Base-by-base conservation (phyloP, 2,888 invertebrate genomes). In the Auanema sp. region DNA sequence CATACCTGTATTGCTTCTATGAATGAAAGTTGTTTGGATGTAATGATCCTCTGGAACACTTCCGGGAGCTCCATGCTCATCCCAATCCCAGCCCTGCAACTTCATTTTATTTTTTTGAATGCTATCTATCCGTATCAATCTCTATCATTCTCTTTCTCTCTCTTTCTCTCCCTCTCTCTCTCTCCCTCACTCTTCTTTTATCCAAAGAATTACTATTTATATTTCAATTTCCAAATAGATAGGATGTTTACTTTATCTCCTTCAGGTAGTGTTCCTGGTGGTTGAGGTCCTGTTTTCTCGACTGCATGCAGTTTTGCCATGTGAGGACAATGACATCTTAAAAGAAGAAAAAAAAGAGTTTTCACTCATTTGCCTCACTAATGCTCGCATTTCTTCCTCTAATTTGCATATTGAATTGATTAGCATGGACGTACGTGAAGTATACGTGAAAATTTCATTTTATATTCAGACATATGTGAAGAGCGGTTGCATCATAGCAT, bases 1-100 rank as follows among this genome's bases (percentile, higher is more conserved):
- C 65, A 51, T 25, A 78, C 79, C 73, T 50, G 65, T 71, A 6
- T 60, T 50, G 25, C 65, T 68, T 44, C 75, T 62, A 51, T 75
- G 71, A 52, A 79, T 62, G 54, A 78, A 75, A 8, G 78, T 77
- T 14, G 77, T 76, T 53, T 79, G 79, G 23, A 79, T 69, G 52
- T 70, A 79, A 42, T 78, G 77, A 18, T 77, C 68, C 16, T 71
- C 64, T 8, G 79, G 79, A 12, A 69, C 23, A 12, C 69, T 69
- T 18, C 73, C 73, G 3, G 73, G 73, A 11, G 73, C 71, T 16
- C 67, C 64, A 58, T 61, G 21, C 41, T 71, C 72, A 63, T 73
- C 71, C 64, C 64, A 72, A 58, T 72, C 72, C 72, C 72, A 72
- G 10, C 72, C 72, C 63, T 71, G 16, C 23, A 54, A 53, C 33